A percentile compares a stretch with the other conserved stretches of the same genome.
Evolutionary conservation across 2,113 vertebrate genomes (phyloP).

Genomic region (Haemorhous mexicanus): DNA sequence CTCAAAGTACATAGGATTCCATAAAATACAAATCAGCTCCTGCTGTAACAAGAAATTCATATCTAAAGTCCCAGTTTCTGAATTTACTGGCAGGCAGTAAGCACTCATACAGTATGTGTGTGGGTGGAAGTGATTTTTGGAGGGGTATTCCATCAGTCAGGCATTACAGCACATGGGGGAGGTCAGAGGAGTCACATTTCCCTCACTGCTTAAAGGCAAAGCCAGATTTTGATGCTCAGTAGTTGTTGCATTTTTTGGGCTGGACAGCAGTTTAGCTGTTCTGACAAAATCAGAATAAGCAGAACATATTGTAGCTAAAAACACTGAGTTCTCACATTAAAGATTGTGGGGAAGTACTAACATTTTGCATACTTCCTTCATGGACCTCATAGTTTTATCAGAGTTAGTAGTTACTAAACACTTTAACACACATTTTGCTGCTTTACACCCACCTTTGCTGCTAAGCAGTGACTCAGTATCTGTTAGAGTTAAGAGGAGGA

Average conservation of each 20-base stretch:
- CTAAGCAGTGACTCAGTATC: background rate
- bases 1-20: background rate
- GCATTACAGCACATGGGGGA: accelerated
- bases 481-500: background rate
- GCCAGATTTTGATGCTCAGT: background rate
- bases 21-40: background rate
- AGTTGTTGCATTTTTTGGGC: background rate
- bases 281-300: background rate
- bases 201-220: background rate
- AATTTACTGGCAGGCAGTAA: background rate
- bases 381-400: background rate
- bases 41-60: background rate
- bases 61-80: background rate
- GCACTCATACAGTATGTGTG: background rate
- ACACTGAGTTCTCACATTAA: background rate
- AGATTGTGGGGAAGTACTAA: background rate
- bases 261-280: background rate
- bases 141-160: background rate
- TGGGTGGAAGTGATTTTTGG: background rate
- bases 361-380: background rate
- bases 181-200: background rate
- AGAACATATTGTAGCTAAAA: background rate
- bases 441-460: background rate
- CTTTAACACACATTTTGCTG: background rate
- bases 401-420: background rate